Conservation (phyloP, 2,797 vertebrate genomes). For the Crenuchus spilurus region DNA sequence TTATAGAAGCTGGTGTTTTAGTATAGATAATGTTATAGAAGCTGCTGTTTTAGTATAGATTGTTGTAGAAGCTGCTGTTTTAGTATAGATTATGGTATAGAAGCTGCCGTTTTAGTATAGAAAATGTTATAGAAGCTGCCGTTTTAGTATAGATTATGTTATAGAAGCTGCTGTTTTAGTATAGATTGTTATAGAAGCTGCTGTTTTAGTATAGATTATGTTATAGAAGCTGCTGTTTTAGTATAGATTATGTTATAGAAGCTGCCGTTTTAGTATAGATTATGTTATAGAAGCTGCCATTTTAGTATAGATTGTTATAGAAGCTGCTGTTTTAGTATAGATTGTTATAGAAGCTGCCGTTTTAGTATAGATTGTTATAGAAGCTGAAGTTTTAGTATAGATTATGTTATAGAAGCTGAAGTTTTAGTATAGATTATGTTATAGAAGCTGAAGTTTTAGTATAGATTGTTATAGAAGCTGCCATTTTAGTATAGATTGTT, state of each 20-base stretch:
- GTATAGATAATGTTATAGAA: too few relatives aligned
- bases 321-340: neutral
- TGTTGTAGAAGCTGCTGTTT: neutral
- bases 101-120: neutral
- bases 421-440: neutral
- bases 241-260: too few relatives aligned
- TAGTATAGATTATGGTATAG: neutral
- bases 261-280: neutral
- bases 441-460: neutral
- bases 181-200: neutral
- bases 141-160: neutral
- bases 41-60: neutral
- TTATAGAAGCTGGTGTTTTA: neutral
- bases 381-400: neutral
- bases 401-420: neutral
- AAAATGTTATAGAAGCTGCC: neutral
- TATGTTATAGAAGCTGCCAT: too few relatives aligned
- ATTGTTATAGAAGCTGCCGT: too few relatives aligned
- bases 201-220: neutral
- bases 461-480: neutral
- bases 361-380: too few relatives aligned
- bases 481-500: neutral
- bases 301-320: neutral
- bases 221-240: too few relatives aligned
- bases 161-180: neutral